A percentile compares a stretch with the other conserved stretches of the same genome.
These are phyloP conservation scores for Phalacrocorax aristotelis DNA, from an alignment of 2,113 vertebrate species.

Conservation along the genomic window DNA sequence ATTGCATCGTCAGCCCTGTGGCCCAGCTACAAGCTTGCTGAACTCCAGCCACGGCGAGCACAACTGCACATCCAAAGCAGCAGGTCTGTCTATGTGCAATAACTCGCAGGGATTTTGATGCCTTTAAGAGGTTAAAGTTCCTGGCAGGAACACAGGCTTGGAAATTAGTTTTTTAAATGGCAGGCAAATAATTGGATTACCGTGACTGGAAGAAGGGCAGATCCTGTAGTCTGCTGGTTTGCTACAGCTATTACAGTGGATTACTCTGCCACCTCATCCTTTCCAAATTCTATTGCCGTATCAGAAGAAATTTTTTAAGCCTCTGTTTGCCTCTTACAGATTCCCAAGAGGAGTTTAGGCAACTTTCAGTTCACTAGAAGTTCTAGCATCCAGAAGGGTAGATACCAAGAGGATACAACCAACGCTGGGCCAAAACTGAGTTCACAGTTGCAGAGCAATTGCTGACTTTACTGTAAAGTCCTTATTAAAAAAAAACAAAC, in stretches of 20 bases:
- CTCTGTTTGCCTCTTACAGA: not conserved
- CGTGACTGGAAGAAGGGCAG: not conserved
- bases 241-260: not conserved
- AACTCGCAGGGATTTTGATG: not conserved
- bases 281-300: no score
- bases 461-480: not conserved
- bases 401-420: not conserved
- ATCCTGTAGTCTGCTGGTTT: not conserved
- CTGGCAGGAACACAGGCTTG: not conserved
- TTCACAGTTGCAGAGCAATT: not conserved
- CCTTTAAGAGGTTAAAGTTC: not conserved
- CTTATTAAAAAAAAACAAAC: not conserved
- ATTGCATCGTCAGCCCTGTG: accelerated
- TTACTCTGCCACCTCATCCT: not conserved
- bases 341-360: not conserved
- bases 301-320: not conserved
- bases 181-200: not conserved
- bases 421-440: not conserved
- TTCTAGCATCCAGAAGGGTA: not conserved
- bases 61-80: not conserved
- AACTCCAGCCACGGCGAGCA: not conserved
- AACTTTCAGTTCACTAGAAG: not conserved
- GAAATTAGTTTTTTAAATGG: not conserved
- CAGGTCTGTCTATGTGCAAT: accelerated
- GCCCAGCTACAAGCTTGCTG: accelerated